phyloP scores from a whole-genome alignment of 1,140 invertebrate species.

The Carcinoscorpius rotundicauda region DNA sequence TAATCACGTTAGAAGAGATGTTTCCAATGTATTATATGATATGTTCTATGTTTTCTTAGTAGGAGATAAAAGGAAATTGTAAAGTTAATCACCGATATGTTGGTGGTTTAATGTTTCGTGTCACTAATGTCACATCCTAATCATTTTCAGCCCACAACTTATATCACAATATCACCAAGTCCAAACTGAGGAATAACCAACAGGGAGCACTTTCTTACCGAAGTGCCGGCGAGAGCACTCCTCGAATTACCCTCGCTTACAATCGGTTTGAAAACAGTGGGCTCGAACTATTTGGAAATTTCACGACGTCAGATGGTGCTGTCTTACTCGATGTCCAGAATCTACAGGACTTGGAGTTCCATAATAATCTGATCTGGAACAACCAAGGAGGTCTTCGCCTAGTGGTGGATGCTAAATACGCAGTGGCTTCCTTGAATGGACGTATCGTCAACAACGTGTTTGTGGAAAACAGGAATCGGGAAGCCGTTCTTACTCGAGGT shows the following conservation, averaged over 20 bases:
- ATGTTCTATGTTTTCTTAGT: too few relatives aligned
- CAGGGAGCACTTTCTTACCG: conserved; percentile 79
- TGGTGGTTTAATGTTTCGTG: too few relatives aligned
- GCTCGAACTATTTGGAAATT: conserved; percentile 81
- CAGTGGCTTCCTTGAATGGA: conserved; percentile 69
- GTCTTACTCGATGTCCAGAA: conserved; percentile 86
- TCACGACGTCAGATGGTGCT: conserved; percentile 71
- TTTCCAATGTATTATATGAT: too few relatives aligned
- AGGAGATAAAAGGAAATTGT: too few relatives aligned
- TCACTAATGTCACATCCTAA: background rate
- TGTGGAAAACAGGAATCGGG: conserved; percentile 68
- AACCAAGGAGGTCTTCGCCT: conserved; percentile 80
- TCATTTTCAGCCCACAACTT: conserved; percentile 63
- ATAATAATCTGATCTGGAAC: conserved; percentile 74
- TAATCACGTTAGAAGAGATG: too few relatives aligned
- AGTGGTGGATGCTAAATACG: conserved; percentile 70
- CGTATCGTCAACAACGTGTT: conserved; percentile 86
- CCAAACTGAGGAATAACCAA: conserved; percentile 66
- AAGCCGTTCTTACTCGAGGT: conserved; percentile 65
- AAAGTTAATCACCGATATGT: too few relatives aligned
- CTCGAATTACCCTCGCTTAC: conserved; percentile 72
- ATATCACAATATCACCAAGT: conserved; percentile 79
- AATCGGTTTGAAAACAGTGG: conserved; percentile 84
- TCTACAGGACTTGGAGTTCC: conserved; percentile 71
- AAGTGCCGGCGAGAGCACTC: conserved; percentile 91